Conservation (phyloP, 2,113 vertebrate genomes). For the Macaca fascicularis region T2T-MFA8v1.1 NC_088379.1:131277501-131278000, state of each 20-base stretch:
- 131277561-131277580: not conserved
- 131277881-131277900: not conserved
- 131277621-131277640: not conserved
- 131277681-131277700: not conserved
- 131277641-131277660: not conserved
- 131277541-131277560: not conserved
- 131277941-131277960: not conserved
- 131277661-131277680: not conserved
- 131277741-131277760: too few relatives aligned
- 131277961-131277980: too few relatives aligned
- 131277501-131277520: not conserved
- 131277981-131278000: not conserved
- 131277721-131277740: not conserved
- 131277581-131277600: not conserved
- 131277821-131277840: not conserved
- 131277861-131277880: not conserved
- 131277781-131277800: not conserved
- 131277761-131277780: not conserved
- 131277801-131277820: not conserved
- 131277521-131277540: not conserved
- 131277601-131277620: not conserved
- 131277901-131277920: not conserved
- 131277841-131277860: not conserved
- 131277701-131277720: not conserved
- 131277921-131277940: not conserved